phyloP scores from a whole-genome alignment of 2,888 invertebrate genomes.

The Acholoe squamosa region DNA sequence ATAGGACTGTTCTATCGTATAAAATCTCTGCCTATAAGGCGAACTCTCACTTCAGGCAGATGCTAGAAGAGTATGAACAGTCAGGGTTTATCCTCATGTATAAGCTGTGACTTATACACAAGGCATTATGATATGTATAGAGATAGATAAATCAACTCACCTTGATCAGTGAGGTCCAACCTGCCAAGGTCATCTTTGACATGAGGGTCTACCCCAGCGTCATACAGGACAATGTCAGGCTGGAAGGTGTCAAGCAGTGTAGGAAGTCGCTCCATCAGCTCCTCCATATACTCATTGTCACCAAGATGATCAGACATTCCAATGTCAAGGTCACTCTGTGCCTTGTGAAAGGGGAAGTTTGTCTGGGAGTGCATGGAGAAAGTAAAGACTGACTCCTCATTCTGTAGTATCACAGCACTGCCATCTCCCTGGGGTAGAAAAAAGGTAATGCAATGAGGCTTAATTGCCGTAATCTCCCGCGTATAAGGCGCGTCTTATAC shows the following conservation, averaged over 20 bases:
- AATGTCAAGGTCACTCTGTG: conserved; percentile 78
- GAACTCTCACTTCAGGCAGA: too few species aligned
- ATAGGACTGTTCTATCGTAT: too few species aligned
- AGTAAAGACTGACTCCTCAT: conserved; percentile 76
- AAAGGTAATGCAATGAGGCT: not conserved
- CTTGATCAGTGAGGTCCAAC: conserved; percentile 77
- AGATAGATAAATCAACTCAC: too few species aligned
- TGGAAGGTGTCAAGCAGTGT: conserved; percentile 74
- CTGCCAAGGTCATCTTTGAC: conserved; percentile 77
- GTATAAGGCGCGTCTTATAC: too few species aligned
- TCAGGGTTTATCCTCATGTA: too few species aligned
- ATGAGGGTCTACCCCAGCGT: conserved; percentile 81
- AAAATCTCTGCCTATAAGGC: too few species aligned
- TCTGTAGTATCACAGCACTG: conserved; percentile 77
- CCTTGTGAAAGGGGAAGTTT: conserved; percentile 79
- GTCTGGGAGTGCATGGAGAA: conserved; percentile 79
- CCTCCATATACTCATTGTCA: conserved; percentile 70
- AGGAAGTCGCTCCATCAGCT: conserved; percentile 72
- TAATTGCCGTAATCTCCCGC: too few species aligned
- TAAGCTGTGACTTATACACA: too few species aligned
- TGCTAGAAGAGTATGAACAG: too few species aligned
- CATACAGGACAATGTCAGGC: conserved; percentile 79
- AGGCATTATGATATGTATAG: too few species aligned
- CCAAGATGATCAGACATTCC: not conserved
- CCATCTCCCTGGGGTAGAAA: conserved; percentile 78